Evolutionary conservation across 2,797 vertebrate species (phyloP).

Genomic region (Neosalanx taihuensis): DNA sequence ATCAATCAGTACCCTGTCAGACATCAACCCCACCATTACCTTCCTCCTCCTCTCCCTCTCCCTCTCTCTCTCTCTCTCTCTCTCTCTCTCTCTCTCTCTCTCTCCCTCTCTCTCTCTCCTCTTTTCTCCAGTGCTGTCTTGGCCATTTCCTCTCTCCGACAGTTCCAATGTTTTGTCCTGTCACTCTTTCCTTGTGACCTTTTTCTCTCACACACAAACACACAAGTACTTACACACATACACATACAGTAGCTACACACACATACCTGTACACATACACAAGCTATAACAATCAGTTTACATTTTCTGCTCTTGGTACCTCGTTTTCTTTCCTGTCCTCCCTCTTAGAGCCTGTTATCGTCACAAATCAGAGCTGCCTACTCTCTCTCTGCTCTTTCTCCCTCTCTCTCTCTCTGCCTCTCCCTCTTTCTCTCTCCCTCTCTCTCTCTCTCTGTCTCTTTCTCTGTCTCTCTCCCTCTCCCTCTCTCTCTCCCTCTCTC

Average conservation of each 20-base stretch:
- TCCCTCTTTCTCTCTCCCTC: too few species aligned
- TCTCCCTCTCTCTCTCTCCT: neutral
- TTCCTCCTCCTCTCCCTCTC: neutral
- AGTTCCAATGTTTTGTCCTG: neutral
- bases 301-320: neutral
- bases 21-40: neutral
- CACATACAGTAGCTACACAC: too few species aligned
- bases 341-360: neutral
- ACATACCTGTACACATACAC: neutral
- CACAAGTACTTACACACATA: too few species aligned
- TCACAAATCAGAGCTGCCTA: neutral
- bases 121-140: too few species aligned
- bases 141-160: neutral
- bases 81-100: neutral
- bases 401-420: neutral
- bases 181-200: neutral
- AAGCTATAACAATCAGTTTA: neutral
- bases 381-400: too few species aligned
- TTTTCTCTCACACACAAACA: constrained; percentile 5
- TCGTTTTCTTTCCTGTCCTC: neutral
- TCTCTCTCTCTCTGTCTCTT: too few species aligned
- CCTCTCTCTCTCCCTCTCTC: too few species aligned
- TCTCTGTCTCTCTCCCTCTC: too few species aligned
- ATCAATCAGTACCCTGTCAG: neutral
- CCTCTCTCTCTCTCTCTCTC: neutral